Evolutionary conservation across 2,113 vertebrate species (phyloP).

Genomic region (Oreochromis tanganicae): DNA sequence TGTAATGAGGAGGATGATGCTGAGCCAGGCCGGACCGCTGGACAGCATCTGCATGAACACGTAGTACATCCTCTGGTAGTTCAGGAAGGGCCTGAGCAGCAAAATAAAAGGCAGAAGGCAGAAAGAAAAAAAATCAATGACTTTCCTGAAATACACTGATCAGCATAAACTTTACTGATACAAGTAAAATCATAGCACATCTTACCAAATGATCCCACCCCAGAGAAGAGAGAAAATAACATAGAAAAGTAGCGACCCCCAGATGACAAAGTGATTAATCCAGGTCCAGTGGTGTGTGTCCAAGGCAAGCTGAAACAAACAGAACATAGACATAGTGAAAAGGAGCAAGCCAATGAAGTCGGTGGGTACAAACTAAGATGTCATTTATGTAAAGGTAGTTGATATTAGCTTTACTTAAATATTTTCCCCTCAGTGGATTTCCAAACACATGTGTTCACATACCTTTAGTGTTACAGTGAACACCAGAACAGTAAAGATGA

Average conservation of each 20-base stretch:
- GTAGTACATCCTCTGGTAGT: constrained; percentile 99
- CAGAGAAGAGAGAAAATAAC: constrained; percentile 95
- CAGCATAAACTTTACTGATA: background rate
- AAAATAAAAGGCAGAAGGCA: background rate
- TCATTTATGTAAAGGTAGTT: background rate
- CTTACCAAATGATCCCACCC: constrained; percentile 96
- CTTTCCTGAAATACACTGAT: background rate
- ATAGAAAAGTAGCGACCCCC: constrained; percentile 96
- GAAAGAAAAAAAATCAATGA: background rate
- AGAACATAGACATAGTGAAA: constrained; percentile 25
- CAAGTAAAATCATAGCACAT: background rate
- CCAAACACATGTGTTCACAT: background rate
- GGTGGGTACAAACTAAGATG: background rate
- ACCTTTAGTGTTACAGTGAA: constrained; percentile 97
- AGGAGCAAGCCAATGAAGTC: background rate
- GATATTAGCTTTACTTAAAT: background rate
- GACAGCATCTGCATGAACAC: constrained; percentile 98
- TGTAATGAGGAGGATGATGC: constrained; percentile 88
- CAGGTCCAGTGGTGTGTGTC: constrained; percentile 99
- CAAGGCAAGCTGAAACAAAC: constrained; percentile 84
- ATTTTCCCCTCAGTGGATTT: background rate
- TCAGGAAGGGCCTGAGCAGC: constrained; percentile 89
- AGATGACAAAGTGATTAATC: constrained; percentile 98
- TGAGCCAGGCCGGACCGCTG: constrained; percentile 93
- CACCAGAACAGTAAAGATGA: constrained; percentile 94